Base-by-base conservation (phyloP, 2,797 vertebrate species). In the Ctenopoma multispine region DNA sequence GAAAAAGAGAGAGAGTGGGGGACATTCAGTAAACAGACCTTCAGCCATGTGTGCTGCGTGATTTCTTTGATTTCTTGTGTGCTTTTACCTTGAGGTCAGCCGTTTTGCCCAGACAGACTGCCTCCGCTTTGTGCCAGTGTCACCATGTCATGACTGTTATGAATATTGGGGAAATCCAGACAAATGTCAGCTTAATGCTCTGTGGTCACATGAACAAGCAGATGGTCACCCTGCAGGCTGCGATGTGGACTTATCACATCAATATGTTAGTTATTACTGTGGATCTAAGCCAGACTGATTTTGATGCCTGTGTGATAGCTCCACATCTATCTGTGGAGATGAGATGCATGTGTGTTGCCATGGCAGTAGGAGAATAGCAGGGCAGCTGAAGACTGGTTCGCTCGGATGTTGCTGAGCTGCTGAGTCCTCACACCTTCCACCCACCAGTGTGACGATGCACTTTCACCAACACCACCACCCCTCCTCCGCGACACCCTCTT, bases 371-470 rank as follows among this genome's bases (percentile, higher is more conserved):
- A 23, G 44, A 40, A 61, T 77, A 51, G 72, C 64, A 23, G 56
- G 49, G 62, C 72, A 55, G 69, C 78, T 62, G 62, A 81, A 71
- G 70, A 82, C 77, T 48, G 63, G 58, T 70, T 81, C 10, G 5
- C 65, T 29, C 29, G 20, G 49, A 59, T 43, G 1, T 24, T 50
- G 62, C 21, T 34, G 65, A 63, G 81, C 65, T 24, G 43, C 20
- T 2, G 61, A 60, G 62, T 62, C 44, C 66, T 77, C 63, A 36
- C 80, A 85, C 81, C 68, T 76, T 12, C 85, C 82, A 23, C 81
- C 86, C 84, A 88, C 85, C 76, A 51, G 29, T 64, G 74, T 84
- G 80, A 78, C 88, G 41, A 0, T 70, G 66, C 69, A 48, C 69
- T 80, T 83, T 73, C 50, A 41, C 18, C 1, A 24, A 24, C 29